Conservation (phyloP, 2,888 invertebrate species). For the Andrena hattorfiana region DNA sequence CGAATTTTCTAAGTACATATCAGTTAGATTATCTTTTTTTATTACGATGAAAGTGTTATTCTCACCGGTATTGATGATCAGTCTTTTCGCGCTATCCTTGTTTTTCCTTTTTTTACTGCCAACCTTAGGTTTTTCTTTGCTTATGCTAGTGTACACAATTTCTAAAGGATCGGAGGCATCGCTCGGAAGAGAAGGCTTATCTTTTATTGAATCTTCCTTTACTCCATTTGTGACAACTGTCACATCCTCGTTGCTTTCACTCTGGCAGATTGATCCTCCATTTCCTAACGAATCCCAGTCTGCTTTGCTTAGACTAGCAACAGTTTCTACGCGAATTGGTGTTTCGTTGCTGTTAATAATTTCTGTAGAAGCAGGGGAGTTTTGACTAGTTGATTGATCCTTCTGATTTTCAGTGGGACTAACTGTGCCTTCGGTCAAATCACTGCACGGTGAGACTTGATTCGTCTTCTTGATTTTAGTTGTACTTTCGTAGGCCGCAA, state of each 20-base stretch:
- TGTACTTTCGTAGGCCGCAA: constrained; percentile 47
- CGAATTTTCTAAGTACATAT: no score
- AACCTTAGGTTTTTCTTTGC: constrained; percentile 36
- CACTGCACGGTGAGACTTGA: constrained; percentile 21
- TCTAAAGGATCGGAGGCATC: constrained; percentile 60
- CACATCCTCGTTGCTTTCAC: not conserved
- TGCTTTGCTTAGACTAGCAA: constrained; percentile 72
- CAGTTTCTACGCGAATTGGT: constrained; percentile 70
- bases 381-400: not conserved
- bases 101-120: constrained; percentile 47
- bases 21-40: no score
- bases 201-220: not conserved
- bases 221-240: constrained; percentile 6
- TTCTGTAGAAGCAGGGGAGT: constrained; percentile 14
- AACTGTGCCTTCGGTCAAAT: not conserved
- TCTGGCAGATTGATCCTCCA: not conserved
- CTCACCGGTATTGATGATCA: constrained; percentile 13
- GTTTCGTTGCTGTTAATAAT: constrained; percentile 36
- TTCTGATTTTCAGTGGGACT: not conserved
- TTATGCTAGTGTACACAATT: constrained; percentile 65
- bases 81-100: not conserved
- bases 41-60: not conserved
- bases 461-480: constrained; percentile 36
- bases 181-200: constrained; percentile 15
- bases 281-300: constrained; percentile 74